Base-by-base conservation (phyloP, 2,888 invertebrate genomes). In the Strigamia crassipes region DNA sequence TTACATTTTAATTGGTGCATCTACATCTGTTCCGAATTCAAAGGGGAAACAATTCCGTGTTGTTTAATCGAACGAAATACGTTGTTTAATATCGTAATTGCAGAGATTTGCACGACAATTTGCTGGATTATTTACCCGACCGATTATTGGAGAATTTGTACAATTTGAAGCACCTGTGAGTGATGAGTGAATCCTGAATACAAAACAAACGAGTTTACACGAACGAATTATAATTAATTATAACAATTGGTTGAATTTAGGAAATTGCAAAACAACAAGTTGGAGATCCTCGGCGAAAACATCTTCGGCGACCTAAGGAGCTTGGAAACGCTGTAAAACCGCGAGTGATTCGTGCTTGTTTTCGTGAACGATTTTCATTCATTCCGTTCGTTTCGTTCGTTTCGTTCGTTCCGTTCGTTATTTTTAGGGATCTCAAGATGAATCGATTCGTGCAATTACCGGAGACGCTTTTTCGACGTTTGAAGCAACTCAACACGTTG, bases 31-130 rank as follows among this genome's bases (percentile, higher is more conserved):
- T 27, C 27, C 27, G 27, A 27, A 27, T 2, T 27, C 27, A 1
- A 27, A 27, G 27, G 3, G 1, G 27, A 27, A 27, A 27, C 27
- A 27, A 27, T 27, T 3, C 27, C 3, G 27, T 27, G 27, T 27
- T 27, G 27, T 27, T 27, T 27, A 27, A n/a, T n/a, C 3, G 27
- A 1, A 27, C 27, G 3, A 27, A 27, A 27, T 85, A n/a, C n/a
- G n/a, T n/a, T n/a, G n/a, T n/a, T n/a, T n/a, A n/a, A n/a, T n/a
- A n/a, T n/a, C n/a, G n/a, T n/a, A 3, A 81, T 88, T 82, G 82
- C 89, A 79, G 92, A 82, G 94, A 94, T 88, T 87, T 94, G 23
- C 92, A 92, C 4, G 91, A 90, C 83, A 94, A 94, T 87, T 89
- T 90, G 85, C 89, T 94, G 84, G 90, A 92, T 85, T 91, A 90